Conservation (phyloP, 2,888 invertebrate species). For the Xestia sexstrigata region DNA sequence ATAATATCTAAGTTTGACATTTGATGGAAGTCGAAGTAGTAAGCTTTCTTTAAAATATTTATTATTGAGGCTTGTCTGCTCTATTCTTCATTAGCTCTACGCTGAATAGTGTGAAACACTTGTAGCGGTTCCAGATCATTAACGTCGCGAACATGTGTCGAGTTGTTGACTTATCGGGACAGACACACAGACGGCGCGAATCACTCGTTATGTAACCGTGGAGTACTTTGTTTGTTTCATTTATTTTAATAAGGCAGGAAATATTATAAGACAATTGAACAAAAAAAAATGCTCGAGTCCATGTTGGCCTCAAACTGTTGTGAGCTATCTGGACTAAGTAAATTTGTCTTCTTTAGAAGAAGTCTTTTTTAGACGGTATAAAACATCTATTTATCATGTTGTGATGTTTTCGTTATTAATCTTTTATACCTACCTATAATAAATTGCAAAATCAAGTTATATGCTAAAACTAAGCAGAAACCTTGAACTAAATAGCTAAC, state of each 20-base stretch:
- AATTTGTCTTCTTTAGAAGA: too few species aligned
- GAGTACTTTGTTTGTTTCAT: constrained; percentile 28
- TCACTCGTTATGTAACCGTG: constrained; percentile 63
- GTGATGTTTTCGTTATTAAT: too few species aligned
- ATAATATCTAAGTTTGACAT: too few species aligned
- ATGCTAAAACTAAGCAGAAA: too few species aligned
- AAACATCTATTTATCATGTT: too few species aligned
- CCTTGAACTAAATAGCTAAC: too few species aligned
- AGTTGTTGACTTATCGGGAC: constrained; percentile 69
- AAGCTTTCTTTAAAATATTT: not conserved
- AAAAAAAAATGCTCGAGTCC: not conserved
- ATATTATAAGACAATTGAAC: not conserved
- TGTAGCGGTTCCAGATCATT: constrained; percentile 74
- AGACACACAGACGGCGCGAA: constrained; percentile 76
- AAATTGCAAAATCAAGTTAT: too few species aligned
- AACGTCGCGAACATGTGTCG: constrained; percentile 74
- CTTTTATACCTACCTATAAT: too few species aligned
- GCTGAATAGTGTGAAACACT: constrained; percentile 70
- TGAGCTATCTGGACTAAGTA: not conserved
- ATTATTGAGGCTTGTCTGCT: constrained; percentile 19
- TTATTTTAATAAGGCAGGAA: constrained; percentile 4
- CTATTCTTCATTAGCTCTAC: constrained; percentile 40
- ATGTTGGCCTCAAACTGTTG: not conserved
- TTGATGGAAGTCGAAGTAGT: not conserved
- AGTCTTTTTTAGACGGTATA: too few species aligned